These are phyloP conservation scores for Triplophysa rosa DNA, from an alignment of 2,113 vertebrate species.

Conservation along the genomic window DNA sequence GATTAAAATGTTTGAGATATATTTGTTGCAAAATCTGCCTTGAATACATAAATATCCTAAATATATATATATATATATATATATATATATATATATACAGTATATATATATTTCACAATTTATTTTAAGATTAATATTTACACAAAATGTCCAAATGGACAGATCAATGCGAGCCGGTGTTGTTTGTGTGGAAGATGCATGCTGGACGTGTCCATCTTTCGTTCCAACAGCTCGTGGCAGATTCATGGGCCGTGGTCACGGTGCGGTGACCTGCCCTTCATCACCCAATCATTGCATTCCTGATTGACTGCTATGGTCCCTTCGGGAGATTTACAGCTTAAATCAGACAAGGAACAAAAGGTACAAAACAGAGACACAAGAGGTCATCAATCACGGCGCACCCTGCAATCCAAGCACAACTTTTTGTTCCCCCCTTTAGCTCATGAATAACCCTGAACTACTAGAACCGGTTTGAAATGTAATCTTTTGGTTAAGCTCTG, in stretches of 20 bases:
- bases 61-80: no score
- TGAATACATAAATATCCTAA: no score
- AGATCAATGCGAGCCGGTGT: neutral
- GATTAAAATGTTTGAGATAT: no score
- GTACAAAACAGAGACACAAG: constrained; percentile 1
- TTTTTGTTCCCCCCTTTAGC: constrained; percentile 2
- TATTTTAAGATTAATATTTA: neutral
- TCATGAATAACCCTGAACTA: neutral
- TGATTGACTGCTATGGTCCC: constrained; percentile 62
- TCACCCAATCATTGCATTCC: constrained; percentile 50
- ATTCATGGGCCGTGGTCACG: constrained; percentile 52
- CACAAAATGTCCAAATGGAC: neutral
- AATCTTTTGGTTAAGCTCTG: neutral
- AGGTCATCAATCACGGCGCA: neutral
- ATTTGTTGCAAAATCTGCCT: no score
- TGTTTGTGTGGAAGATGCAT: constrained; percentile 11
- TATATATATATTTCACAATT: neutral
- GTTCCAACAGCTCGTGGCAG: constrained; percentile 51
- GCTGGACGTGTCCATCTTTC: constrained; percentile 49
- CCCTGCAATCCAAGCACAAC: constrained; percentile 9
- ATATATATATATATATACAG: no score
- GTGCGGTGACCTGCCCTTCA: constrained; percentile 23
- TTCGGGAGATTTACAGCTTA: constrained; percentile 64
- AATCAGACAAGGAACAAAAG: constrained; percentile 39
- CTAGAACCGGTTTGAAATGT: neutral